These are phyloP conservation scores for Macrophya annulata DNA, from an alignment of 2,888 invertebrate species.

Conservation along the genomic window DNA sequence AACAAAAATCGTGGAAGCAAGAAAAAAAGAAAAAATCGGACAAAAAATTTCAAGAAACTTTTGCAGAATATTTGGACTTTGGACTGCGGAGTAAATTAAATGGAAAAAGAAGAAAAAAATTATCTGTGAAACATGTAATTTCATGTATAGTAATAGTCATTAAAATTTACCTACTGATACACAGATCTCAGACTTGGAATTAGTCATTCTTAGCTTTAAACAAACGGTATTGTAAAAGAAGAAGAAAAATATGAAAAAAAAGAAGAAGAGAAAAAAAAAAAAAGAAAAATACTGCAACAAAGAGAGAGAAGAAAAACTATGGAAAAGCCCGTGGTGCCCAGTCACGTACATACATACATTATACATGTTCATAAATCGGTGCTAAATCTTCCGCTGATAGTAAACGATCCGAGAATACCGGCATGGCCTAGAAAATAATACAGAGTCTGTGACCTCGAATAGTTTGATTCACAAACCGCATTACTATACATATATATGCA, in stretches of 20 bases:
- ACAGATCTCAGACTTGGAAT: neutral
- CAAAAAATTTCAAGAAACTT: neutral
- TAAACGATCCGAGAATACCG: neutral
- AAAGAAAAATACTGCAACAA: too few relatives aligned
- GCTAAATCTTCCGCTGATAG: conserved; percentile 19
- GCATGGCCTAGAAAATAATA: neutral
- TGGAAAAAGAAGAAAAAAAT: neutral
- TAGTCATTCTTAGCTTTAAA: neutral
- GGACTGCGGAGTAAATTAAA: neutral
- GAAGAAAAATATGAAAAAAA: neutral
- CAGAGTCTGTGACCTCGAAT: conserved; percentile 26
- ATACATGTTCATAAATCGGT: neutral
- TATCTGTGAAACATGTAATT: neutral
- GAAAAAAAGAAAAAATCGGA: too few relatives aligned
- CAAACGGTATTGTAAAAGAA: neutral
- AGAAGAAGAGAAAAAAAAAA: too few relatives aligned
- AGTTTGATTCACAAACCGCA: conserved; percentile 30
- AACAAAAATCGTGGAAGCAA: too few relatives aligned
- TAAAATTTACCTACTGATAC: neutral
- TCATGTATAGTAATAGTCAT: neutral
- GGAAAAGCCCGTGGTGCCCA: neutral
- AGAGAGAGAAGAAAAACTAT: neutral
- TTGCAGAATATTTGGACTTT: neutral
- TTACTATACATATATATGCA: neutral
- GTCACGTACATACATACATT: neutral